Evolutionary conservation across 2,888 invertebrate species (phyloP).

Genomic region (Orchesella flavescens): DNA sequence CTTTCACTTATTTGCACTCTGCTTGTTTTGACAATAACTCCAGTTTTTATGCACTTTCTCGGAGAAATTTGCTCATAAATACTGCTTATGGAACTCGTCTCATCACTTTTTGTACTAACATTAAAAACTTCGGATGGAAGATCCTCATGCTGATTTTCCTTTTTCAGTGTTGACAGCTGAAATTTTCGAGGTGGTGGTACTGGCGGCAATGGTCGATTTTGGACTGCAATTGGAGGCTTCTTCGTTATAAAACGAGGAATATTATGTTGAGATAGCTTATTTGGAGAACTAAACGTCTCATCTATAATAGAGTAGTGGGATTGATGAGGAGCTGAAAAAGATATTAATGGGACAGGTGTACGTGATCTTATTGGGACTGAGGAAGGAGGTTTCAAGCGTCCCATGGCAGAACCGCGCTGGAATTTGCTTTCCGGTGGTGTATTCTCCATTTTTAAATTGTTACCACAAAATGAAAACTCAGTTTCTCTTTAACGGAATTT

Average conservation of each 20-base stretch:
- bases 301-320: constrained; percentile 37
- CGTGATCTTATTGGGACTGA: background rate
- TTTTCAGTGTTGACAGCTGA: background rate
- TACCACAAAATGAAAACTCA: background rate
- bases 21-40: constrained; percentile 32
- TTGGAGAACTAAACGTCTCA: constrained; percentile 9
- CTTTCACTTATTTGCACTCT: constrained; percentile 21
- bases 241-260: constrained; percentile 5
- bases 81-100: constrained; percentile 44
- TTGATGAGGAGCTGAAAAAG: background rate
- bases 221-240: constrained; percentile 45
- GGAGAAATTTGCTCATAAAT: constrained; percentile 53
- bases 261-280: background rate
- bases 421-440: background rate
- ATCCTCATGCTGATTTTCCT: background rate
- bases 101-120: constrained; percentile 46
- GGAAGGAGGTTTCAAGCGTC: background rate
- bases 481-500: too few relatives aligned
- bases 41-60: constrained; percentile 34
- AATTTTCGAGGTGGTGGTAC: constrained; percentile 37
- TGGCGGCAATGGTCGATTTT: constrained; percentile 49
- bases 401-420: background rate
- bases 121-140: background rate
- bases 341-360: constrained; percentile 13
- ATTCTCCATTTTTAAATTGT: background rate